A percentile compares a stretch with the other conserved stretches of the same genome.
These are phyloP conservation scores for Heliopora coerulea DNA, from an alignment of 92 coral and sea anemone genomes.

Conservation along the genomic window DNA sequence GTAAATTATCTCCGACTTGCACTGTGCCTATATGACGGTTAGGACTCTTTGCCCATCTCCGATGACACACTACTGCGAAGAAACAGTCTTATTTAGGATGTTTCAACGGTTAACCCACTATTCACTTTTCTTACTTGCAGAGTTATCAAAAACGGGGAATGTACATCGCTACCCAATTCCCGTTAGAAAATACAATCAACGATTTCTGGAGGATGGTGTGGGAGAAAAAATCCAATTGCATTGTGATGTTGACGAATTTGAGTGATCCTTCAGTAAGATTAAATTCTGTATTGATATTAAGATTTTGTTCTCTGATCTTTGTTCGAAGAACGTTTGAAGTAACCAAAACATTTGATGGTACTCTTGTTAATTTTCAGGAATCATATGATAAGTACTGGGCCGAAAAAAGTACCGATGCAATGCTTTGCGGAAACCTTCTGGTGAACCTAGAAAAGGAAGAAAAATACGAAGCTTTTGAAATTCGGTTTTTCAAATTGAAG, in stretches of 20 bases:
- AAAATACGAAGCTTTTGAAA: constrained; percentile 11
- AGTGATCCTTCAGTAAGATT: constrained; percentile 44
- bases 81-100: too few relatives aligned
- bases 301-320: not conserved
- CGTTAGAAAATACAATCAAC: constrained; percentile 48
- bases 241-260: constrained; percentile 53
- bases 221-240: constrained; percentile 50
- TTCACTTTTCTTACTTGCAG: constrained; percentile 12
- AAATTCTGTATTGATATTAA: too few relatives aligned
- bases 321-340: too few relatives aligned
- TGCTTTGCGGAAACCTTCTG: constrained; percentile 36
- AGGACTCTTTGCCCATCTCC: too few relatives aligned
- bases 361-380: not conserved
- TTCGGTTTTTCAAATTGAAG: constrained; percentile 23
- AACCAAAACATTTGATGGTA: too few relatives aligned
- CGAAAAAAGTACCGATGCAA: constrained; percentile 35
- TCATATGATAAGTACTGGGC: constrained; percentile 29
- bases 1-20: too few relatives aligned
- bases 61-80: too few relatives aligned
- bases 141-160: constrained; percentile 55
- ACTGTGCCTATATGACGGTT: too few relatives aligned
- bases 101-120: too few relatives aligned
- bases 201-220: constrained; percentile 68
- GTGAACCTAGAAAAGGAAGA: constrained; percentile 28
- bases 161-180: constrained; percentile 67